phyloP scores from a whole-genome alignment of 2,888 invertebrate species.

The Drosophila lacicola region DNA sequence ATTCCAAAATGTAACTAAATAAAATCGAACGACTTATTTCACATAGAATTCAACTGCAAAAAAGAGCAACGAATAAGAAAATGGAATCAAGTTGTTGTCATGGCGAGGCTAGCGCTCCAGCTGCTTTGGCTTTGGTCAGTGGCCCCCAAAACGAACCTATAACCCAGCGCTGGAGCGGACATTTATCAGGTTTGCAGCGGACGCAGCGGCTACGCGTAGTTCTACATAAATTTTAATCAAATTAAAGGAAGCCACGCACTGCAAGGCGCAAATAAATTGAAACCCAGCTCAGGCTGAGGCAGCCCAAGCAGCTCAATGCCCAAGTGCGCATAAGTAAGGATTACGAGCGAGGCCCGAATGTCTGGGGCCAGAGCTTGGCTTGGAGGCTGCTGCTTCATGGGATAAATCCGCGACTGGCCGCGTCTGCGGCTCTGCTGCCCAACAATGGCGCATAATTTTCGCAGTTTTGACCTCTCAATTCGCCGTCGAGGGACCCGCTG shows the following conservation, averaged over 20 bases:
- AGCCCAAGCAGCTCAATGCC: slow-evolving; percentile 22
- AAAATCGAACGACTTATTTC: slow-evolving; percentile 15
- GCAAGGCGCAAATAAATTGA: slow-evolving; percentile 67
- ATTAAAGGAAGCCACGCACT: slow-evolving; percentile 71
- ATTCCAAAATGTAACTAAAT: slow-evolving; percentile 4
- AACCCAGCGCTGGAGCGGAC: slow-evolving; percentile 15
- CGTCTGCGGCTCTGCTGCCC: slow-evolving; percentile 36
- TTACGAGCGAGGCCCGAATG: slow-evolving; percentile 48
- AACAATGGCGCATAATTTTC: slow-evolving; percentile 79
- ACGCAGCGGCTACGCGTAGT: slow-evolving; percentile 26
- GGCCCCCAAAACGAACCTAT: slow-evolving; percentile 14
- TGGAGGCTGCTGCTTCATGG: slow-evolving; percentile 2
- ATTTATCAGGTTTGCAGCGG: slow-evolving; percentile 42
- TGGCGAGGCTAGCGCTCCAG: slow-evolving; percentile 7
- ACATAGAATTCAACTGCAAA: slow-evolving; percentile 8
- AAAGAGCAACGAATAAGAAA: neutral
- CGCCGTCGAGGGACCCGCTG: slow-evolving; percentile 61
- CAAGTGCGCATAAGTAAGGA: slow-evolving; percentile 76
- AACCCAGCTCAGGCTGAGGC: slow-evolving; percentile 29
- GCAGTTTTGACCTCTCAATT: slow-evolving; percentile 81
- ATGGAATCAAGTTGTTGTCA: slow-evolving; percentile 7
- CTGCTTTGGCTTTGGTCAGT: slow-evolving; percentile 11
- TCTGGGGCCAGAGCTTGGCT: slow-evolving; percentile 2
- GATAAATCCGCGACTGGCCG: slow-evolving; percentile 30
- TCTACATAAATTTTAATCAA: slow-evolving; percentile 82